Evolutionary conservation across 2,113 vertebrate species (phyloP), one percentile per base, ranked within the genome.

Genomic region (Ramphastos sulfuratus): DNA sequence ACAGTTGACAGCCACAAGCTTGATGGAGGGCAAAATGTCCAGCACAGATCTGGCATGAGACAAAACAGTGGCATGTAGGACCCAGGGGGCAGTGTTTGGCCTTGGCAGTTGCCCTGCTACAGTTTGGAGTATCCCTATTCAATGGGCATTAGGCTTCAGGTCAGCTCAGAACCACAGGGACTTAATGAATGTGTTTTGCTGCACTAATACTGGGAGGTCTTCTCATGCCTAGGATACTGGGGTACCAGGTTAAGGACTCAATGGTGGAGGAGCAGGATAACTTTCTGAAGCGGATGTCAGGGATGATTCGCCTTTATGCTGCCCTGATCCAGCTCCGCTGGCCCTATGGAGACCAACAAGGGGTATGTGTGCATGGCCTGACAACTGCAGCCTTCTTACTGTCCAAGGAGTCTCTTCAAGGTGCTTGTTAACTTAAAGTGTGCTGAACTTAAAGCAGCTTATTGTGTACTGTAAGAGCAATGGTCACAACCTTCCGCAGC

Each of bases 261-360:
- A 98, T 98, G 60, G 95, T 99, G 3, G 99, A 99, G 79, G 97
- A 97, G 39, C 98, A 99, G 89, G 98, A 99, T 94, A 98, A 98
- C 85, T 99, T 99, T 85, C 97, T 99, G 13, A 99, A 99, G 84
- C 98, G 99, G 64, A 99, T 99, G 98, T 99, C 99, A 0, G 99
- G 99, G 76, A 98, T 99, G 99, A 99, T 99, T 92, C 98, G 99
- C 7, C 98, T 99, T 18, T 99, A 99, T 12, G 99, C 99, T 1
- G 99, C 99, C 33, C 85, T 99, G 56, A 98, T 99, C 80, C 98
- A 99, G 59, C 95, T 98, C 28, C 97, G 93, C 85, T 99, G 99
- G 99, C 99, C 99, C 7, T 98, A 98, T 12, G 96, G 96, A 73
- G 97, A 97, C 87, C 98, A 96, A 46, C 98, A 98, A 25, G 97